A percentile compares a stretch with the other conserved stretches of the same genome.
phyloP scores from a whole-genome alignment of 2,888 invertebrate species.

The Sminthurinus aureus region DNA sequence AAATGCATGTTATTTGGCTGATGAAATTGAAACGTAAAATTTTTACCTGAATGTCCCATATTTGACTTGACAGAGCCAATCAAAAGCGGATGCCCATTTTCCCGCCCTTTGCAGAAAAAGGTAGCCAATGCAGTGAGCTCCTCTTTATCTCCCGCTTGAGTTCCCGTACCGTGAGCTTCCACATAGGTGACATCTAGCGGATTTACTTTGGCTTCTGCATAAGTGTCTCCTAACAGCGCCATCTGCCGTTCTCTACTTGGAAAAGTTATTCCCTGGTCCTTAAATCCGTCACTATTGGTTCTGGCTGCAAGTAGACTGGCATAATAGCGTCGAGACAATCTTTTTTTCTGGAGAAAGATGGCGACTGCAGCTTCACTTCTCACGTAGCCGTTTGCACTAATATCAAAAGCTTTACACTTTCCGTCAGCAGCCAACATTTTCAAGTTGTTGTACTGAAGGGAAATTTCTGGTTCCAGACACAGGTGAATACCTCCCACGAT shows the following conservation, averaged over 20 bases:
- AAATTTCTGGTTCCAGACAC: not conserved
- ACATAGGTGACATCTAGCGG: slow-evolving; percentile 78
- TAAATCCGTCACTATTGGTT: slow-evolving; percentile 72
- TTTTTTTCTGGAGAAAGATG: slow-evolving; percentile 80
- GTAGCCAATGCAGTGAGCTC: slow-evolving; percentile 94
- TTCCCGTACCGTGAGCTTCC: slow-evolving; percentile 85
- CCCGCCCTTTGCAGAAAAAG: slow-evolving; percentile 69
- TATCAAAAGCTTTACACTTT: not conserved
- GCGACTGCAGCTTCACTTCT: slow-evolving; percentile 68
- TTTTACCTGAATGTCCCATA: slow-evolving; percentile 78
- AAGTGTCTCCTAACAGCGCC: slow-evolving; percentile 71
- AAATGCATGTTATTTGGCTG: no score
- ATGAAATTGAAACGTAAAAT: no score
- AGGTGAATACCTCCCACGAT: not conserved
- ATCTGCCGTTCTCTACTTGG: slow-evolving; percentile 54
- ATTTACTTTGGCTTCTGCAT: slow-evolving; percentile 73
- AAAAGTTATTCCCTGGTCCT: slow-evolving; percentile 62
- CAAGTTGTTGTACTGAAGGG: not conserved
- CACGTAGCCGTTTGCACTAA: not conserved
- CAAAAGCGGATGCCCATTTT: slow-evolving; percentile 72
- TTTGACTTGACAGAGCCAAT: slow-evolving; percentile 97
- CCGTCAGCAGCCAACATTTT: not conserved
- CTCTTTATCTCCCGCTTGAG: slow-evolving; percentile 95
- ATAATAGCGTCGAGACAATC: slow-evolving; percentile 80
- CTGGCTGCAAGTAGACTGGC: slow-evolving; percentile 86